Conservation (phyloP, 1,140 invertebrate species). For the Musca domestica region DNA sequence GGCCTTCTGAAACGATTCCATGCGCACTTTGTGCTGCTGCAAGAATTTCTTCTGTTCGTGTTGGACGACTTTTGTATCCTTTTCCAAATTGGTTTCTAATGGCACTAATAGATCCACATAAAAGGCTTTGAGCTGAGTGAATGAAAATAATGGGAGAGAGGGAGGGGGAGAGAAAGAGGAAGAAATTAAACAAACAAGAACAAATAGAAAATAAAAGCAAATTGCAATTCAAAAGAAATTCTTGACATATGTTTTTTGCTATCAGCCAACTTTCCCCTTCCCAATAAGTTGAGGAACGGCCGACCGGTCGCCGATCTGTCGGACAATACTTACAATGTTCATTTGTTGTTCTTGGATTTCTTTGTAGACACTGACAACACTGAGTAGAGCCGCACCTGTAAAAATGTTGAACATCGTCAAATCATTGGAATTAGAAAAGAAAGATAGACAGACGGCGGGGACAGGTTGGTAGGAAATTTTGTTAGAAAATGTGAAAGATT, state of each 20-base stretch:
- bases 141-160: conserved; percentile 8
- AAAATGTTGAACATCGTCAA: conserved; percentile 1
- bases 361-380: conserved; percentile 87
- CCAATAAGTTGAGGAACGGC: no score
- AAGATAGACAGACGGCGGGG: no score
- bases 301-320: no score
- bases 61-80: conserved; percentile 91
- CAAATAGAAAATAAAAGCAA: neutral
- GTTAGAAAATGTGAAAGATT: no score
- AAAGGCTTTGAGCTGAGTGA: conserved; percentile 81
- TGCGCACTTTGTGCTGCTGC: conserved; percentile 83
- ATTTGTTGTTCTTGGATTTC: conserved; percentile 90
- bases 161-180: neutral
- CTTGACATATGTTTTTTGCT: no score
- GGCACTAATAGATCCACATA: conserved; percentile 90
- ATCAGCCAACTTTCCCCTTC: no score
- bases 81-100: conserved; percentile 87
- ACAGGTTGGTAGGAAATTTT: no score
- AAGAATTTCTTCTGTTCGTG: conserved; percentile 87
- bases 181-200: neutral
- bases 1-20: conserved; percentile 85
- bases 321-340: conserved; percentile 77
- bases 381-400: conserved; percentile 83
- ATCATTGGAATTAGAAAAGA: no score
- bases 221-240: neutral